Conservation (phyloP, 2,797 vertebrate species). For the Pipistrellus kuhlii region DNA sequence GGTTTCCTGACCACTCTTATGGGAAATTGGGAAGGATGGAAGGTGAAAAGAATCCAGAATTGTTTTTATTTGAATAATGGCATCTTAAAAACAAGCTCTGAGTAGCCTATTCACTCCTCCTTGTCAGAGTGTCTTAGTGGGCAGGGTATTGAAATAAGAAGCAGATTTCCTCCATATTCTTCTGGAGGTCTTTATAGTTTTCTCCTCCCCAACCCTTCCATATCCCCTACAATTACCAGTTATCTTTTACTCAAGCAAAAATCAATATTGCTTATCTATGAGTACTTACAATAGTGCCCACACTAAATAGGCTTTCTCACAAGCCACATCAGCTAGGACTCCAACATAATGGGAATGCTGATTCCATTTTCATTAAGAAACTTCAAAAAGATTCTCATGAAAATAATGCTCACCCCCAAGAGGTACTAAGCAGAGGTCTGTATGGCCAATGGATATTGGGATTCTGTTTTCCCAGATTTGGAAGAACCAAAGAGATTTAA, state of each 20-base stretch:
- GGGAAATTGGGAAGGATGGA: not conserved
- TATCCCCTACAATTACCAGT: not conserved
- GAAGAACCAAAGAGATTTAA: slow-evolving; percentile 24
- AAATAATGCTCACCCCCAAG: not conserved
- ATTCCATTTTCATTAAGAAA: not conserved
- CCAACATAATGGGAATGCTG: not conserved
- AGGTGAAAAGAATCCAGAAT: not conserved
- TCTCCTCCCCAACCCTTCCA: not conserved
- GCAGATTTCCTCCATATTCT: not conserved
- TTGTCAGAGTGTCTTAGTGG: not conserved
- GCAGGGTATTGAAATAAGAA: not conserved
- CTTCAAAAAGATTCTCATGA: not conserved
- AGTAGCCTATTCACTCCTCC: not conserved
- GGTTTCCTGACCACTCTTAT: not conserved
- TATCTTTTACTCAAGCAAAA: slow-evolving; percentile 39
- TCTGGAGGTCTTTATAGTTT: not conserved
- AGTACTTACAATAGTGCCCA: not conserved
- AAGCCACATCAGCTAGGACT: not conserved
- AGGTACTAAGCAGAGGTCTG: not conserved
- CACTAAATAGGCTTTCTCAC: not conserved
- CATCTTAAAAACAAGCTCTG: not conserved
- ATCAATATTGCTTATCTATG: not conserved
- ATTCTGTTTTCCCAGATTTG: not conserved
- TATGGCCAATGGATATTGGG: not conserved
- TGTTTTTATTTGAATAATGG: slow-evolving; percentile 33